Base-by-base conservation (phyloP, 2,113 vertebrate species). In the Nasalis larvatus region DNA sequence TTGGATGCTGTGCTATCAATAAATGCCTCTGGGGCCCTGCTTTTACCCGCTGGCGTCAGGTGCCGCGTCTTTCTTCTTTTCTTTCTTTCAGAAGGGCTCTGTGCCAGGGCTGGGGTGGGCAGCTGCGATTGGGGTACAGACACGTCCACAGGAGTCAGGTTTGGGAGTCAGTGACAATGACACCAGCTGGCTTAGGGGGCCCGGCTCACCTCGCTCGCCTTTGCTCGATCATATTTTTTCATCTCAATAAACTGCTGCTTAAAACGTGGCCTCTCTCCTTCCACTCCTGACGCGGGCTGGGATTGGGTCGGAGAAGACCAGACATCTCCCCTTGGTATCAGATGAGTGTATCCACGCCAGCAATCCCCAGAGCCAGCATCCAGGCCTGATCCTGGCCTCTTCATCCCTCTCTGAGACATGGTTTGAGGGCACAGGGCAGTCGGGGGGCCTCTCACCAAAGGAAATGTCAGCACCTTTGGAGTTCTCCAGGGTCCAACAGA, bases 1-100 rank as follows among this genome's bases (percentile, higher is more conserved):
- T 96, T 76, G 60, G 54, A 95, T 98, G 96, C 92, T 96, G 92
- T 98, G 88, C 98, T 97, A 96, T 98, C 98, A 99, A 99, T 99
- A 99, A 99, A 99, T 95, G 98, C 98, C 98, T 98, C 98, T 96
- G 63, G 54, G 96, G 97, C 98, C 98, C 91, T 97, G 98, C 12
- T 95, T 4, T 78, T n/a, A 42, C 94, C 52, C 11, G 96, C 17
- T 71, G 97, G 94, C 94, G 13, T 71, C 94, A 98, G 98, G 98
- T 97, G 96, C 98, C 82, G 94, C 92, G 98, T 98, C 97, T 97
- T 98, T 98, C 97, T 98, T 87, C 91, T 96, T 89, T 89, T 76
- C 0, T 45, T 73, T 95, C 83, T 98, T 83, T 86, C 76, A 35
- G 58, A 88, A 58, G 90, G 95, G 47, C 78, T 88, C 86, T 56